phyloP scores from a whole-genome alignment of 2,113 vertebrate genomes.

The Ornithorhynchus anatinus region DNA sequence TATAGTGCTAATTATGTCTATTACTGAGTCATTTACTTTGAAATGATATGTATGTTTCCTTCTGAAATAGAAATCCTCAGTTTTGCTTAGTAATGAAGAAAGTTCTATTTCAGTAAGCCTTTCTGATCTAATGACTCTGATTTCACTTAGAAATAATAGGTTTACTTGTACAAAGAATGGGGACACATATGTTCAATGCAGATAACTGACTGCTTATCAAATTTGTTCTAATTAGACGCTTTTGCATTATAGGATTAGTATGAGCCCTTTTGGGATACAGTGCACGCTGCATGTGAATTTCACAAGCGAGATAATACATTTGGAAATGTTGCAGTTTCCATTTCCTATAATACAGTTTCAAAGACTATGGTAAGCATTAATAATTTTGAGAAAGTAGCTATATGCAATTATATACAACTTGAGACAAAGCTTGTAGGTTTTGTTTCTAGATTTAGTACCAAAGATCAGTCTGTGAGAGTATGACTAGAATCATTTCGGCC shows the following conservation, averaged over 20 bases:
- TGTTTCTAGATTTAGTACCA: too few species aligned
- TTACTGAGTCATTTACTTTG: slow-evolving; percentile 79
- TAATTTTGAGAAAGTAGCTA: background rate
- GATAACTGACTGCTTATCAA: slow-evolving; percentile 83
- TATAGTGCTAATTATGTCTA: slow-evolving; percentile 82
- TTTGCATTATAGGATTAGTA: slow-evolving; percentile 69
- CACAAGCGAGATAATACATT: slow-evolving; percentile 28
- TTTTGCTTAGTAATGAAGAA: slow-evolving; percentile 81
- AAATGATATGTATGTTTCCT: slow-evolving; percentile 66
- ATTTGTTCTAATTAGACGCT: slow-evolving; percentile 81
- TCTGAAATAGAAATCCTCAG: slow-evolving; percentile 67
- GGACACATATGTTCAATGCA: slow-evolving; percentile 82
- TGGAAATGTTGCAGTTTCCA: slow-evolving; percentile 21
- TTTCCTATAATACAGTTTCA: slow-evolving; percentile 18
- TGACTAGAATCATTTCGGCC: too few species aligned
- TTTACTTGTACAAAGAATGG: slow-evolving; percentile 68
- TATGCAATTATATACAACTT: too few species aligned
- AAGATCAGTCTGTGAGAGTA: too few species aligned
- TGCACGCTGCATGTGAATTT: slow-evolving; percentile 29
- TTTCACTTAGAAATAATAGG: slow-evolving; percentile 78
- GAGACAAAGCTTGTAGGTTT: too few species aligned
- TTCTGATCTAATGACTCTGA: slow-evolving; percentile 73
- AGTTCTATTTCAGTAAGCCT: slow-evolving; percentile 74
- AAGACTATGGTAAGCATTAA: background rate
- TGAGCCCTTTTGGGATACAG: slow-evolving; percentile 39